Evolutionary conservation across 2,888 invertebrate genomes (phyloP).

Genomic region (Drosophila cognata): DNA sequence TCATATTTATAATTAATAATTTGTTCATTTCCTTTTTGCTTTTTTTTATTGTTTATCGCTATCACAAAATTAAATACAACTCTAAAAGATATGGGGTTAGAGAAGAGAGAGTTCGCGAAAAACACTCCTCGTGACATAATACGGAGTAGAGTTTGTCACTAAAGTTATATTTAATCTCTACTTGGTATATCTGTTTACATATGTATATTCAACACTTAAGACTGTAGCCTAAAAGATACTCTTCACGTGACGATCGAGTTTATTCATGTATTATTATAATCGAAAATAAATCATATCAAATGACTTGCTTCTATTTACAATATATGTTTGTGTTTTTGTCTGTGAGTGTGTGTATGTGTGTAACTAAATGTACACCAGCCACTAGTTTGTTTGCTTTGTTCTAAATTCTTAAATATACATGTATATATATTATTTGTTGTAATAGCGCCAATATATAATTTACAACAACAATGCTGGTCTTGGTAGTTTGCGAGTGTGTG

Average conservation of each 20-base stretch:
- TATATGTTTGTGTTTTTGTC: background rate
- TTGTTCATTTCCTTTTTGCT: conserved; percentile 53
- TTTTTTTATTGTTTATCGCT: conserved; percentile 61
- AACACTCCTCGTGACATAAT: conserved; percentile 29
- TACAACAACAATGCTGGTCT: conserved; percentile 32
- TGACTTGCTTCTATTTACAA: conserved; percentile 68
- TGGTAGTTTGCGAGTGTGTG: conserved; percentile 34
- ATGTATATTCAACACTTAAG: conserved; percentile 73
- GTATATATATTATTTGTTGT: conserved; percentile 16
- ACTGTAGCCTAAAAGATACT: conserved; percentile 56
- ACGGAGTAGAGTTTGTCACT: conserved; percentile 37
- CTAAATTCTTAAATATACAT: conserved; percentile 35
- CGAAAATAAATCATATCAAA: conserved; percentile 71
- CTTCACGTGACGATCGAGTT: conserved; percentile 31
- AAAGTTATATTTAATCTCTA: conserved; percentile 61
- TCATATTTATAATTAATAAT: conserved; percentile 42
- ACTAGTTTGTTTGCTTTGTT: conserved; percentile 19
- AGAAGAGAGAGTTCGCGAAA: conserved; percentile 20
- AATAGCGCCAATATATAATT: conserved; percentile 33
- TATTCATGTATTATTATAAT: conserved; percentile 34
- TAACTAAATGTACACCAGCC: conserved; percentile 44
- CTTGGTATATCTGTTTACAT: conserved; percentile 60
- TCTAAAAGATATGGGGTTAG: conserved; percentile 54
- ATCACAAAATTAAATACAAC: conserved; percentile 78
- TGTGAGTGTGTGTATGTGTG: background rate